Percentiles rank a stretch among this genome's conserved stretches.
phyloP scores from a whole-genome alignment of 2,888 invertebrate species.

The Lasioglossum villosulum region DNA sequence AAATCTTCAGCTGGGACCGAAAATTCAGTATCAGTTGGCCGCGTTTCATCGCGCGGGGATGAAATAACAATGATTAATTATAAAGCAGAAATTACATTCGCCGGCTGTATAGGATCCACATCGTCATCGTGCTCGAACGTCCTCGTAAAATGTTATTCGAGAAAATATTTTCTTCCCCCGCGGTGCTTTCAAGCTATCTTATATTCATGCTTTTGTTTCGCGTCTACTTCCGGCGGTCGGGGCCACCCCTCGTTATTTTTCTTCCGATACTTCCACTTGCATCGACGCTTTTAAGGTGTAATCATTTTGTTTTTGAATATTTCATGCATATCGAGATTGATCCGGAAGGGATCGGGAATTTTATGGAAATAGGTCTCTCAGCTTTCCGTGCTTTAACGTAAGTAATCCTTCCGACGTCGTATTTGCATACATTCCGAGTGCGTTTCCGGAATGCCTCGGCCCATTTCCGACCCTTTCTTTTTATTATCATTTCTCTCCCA shows the following conservation, averaged over 20 bases:
- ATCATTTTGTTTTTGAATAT: slow-evolving; percentile 63
- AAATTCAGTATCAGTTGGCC: neutral
- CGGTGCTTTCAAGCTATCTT: slow-evolving; percentile 46
- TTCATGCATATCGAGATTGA: slow-evolving; percentile 62
- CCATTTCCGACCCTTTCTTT: slow-evolving; percentile 38
- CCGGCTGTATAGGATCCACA: neutral
- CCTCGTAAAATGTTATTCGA: slow-evolving; percentile 34
- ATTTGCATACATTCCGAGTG: slow-evolving; percentile 60
- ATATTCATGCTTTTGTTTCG: slow-evolving; percentile 53
- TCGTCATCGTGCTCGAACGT: neutral
- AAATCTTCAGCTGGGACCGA: neutral
- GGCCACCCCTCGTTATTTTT: slow-evolving; percentile 51
- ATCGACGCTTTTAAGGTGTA: slow-evolving; percentile 55
- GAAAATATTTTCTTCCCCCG: slow-evolving; percentile 40
- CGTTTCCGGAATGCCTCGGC: slow-evolving; percentile 51
- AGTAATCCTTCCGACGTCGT: slow-evolving; percentile 61
- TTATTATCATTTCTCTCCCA: neutral
- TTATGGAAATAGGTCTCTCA: slow-evolving; percentile 58
- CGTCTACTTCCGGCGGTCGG: slow-evolving; percentile 24
- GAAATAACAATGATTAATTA: slow-evolving; percentile 19
- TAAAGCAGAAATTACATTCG: slow-evolving; percentile 13
- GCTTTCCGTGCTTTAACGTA: slow-evolving; percentile 50
- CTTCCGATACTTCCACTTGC: slow-evolving; percentile 36
- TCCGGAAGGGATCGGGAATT: slow-evolving; percentile 52
- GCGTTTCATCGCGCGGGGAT: neutral